Evolutionary conservation across 2,888 invertebrate species (phyloP).

Genomic region (Rhodophaea formosa): DNA sequence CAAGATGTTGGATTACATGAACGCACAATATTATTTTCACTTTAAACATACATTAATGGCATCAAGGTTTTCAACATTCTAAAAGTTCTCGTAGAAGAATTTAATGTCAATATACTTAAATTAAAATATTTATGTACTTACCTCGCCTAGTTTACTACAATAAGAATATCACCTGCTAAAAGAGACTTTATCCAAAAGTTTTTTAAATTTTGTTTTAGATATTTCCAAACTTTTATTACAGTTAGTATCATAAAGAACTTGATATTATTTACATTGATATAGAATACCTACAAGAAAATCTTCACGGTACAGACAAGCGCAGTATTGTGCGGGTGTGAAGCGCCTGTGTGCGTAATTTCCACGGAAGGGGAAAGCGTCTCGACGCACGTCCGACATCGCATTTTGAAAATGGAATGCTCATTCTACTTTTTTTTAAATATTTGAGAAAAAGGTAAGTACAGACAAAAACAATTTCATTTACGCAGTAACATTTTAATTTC

Average conservation of each 20-base stretch:
- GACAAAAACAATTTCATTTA: background rate
- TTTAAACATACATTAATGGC: background rate
- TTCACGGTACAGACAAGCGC: background rate
- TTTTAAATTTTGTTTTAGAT: no score
- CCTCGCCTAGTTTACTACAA: no score
- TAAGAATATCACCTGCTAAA: no score
- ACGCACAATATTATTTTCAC: background rate
- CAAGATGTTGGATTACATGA: background rate
- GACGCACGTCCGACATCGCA: constrained; percentile 52
- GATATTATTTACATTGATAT: no score
- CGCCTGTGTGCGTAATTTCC: constrained; percentile 54
- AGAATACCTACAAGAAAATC: no score
- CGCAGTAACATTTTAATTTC: background rate
- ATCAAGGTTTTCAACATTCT: background rate
- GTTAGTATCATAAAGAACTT: no score
- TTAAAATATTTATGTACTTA: background rate
- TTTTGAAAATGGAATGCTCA: constrained; percentile 69
- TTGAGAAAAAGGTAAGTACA: constrained; percentile 34
- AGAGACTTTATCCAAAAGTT: no score
- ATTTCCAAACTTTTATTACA: no score
- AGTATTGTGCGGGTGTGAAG: constrained; percentile 32
- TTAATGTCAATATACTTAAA: background rate
- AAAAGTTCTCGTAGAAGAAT: no score
- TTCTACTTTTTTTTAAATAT: constrained; percentile 61
- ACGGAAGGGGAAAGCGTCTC: constrained; percentile 64